Percentiles rank a stretch among this genome's conserved stretches.
Conservation (phyloP, 2,113 vertebrate genomes). For the Callionymus lyra region DNA sequence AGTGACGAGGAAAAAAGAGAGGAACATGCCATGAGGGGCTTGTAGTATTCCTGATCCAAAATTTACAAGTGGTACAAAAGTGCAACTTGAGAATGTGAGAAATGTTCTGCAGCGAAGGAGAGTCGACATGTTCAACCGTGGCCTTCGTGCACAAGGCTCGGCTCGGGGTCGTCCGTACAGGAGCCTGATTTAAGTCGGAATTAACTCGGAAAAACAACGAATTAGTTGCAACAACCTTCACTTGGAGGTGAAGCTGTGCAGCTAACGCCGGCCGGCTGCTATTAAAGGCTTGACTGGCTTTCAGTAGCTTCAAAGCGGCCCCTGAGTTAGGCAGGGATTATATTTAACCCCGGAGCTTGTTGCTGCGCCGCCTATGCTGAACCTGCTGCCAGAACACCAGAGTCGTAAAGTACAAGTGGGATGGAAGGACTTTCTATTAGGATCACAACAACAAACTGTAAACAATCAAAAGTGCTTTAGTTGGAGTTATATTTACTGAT, state of each 20-base stretch:
- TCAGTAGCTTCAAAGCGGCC: conserved; percentile 64
- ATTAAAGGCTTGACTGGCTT: conserved; percentile 66
- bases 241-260: conserved; percentile 32
- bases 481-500: too few species aligned
- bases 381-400: conserved; percentile 30
- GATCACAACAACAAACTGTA: too few species aligned
- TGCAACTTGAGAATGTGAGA: conserved; percentile 36
- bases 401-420: too few species aligned
- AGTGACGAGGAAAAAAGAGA: conserved; percentile 10
- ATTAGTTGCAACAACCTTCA: conserved; percentile 42
- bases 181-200: conserved; percentile 43
- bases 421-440: too few species aligned
- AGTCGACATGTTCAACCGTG: neutral
- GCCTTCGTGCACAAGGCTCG: conserved; percentile 4
- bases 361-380: conserved; percentile 35
- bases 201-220: conserved; percentile 48
- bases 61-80: conserved; percentile 31
- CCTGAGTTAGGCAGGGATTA: conserved; percentile 58
- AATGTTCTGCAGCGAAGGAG: conserved; percentile 27
- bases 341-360: conserved; percentile 57
- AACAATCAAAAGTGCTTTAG: too few species aligned
- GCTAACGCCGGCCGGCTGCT: conserved; percentile 51
- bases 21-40: conserved; percentile 13
- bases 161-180: conserved; percentile 21
- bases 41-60: conserved; percentile 17